Evolutionary conservation across 2,888 invertebrate genomes (phyloP).

Genomic region (Zygogramma bicolorata): DNA sequence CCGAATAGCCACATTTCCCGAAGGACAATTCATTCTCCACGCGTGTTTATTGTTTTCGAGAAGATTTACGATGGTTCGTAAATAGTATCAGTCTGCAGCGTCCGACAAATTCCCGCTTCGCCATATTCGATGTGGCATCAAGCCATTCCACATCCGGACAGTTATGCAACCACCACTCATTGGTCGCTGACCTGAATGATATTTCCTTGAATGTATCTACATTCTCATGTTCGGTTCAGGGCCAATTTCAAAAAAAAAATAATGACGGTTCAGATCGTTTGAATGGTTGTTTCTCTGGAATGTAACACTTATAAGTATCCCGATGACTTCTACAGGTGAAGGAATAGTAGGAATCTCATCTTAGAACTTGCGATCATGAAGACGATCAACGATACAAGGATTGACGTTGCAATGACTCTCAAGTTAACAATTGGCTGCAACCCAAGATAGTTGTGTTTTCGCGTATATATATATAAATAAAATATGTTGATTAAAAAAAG

Average conservation of each 20-base stretch:
- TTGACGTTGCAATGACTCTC: too few relatives aligned
- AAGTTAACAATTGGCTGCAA: too few relatives aligned
- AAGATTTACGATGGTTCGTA: not conserved
- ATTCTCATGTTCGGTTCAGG: not conserved
- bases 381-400: too few relatives aligned
- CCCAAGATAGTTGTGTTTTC: too few relatives aligned
- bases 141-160: not conserved
- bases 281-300: too few relatives aligned
- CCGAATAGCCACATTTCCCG: not conserved
- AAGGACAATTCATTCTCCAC: not conserved
- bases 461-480: too few relatives aligned
- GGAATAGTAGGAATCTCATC: too few relatives aligned
- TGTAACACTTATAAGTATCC: too few relatives aligned
- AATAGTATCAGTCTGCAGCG: not conserved
- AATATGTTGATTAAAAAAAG: too few relatives aligned
- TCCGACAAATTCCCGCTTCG: not conserved
- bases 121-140: constrained; percentile 1
- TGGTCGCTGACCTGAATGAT: constrained; percentile 3
- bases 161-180: not conserved
- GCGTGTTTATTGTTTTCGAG: not conserved
- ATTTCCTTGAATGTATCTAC: not conserved
- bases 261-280: not conserved
- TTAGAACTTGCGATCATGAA: too few relatives aligned
- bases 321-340: too few relatives aligned
- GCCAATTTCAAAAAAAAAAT: not conserved